Conservation (phyloP, 2,888 invertebrate genomes). For the Eilema caniola region DNA sequence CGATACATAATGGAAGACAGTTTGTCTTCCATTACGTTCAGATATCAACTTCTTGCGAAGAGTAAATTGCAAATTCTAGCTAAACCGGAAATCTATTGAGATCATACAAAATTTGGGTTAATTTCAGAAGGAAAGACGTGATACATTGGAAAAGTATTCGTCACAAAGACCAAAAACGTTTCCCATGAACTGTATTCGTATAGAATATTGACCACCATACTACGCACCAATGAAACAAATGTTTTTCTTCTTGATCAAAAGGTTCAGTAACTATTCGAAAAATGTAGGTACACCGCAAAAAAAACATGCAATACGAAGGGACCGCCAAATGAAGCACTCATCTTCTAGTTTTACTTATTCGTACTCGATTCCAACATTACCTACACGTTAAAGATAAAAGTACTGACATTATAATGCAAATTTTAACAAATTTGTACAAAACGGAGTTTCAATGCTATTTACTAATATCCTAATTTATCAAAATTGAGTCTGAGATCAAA, state of each 20-base stretch:
- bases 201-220: background rate
- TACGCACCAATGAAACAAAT: background rate
- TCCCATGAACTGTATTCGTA: no score
- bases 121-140: no score
- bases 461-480: conserved; percentile 60
- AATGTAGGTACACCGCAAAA: background rate
- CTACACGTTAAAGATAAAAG: conserved; percentile 36
- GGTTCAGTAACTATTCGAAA: background rate
- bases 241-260: background rate
- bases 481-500: conserved; percentile 79
- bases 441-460: conserved; percentile 42
- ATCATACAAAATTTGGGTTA: background rate
- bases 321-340: background rate
- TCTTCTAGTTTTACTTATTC: conserved; percentile 1
- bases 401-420: conserved; percentile 42
- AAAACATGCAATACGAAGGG: background rate
- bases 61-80: background rate
- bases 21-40: background rate
- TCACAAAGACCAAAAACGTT: no score
- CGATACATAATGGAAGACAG: no score
- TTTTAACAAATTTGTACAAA: conserved; percentile 47
- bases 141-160: no score
- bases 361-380: conserved; percentile 23
- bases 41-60: no score
- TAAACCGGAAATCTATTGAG: background rate